Percentiles rank a stretch among this genome's conserved stretches.
These are phyloP conservation scores for Phalacrocorax brasilianus DNA, from an alignment of 2,113 vertebrate genomes.

Conservation along the genomic window DNA sequence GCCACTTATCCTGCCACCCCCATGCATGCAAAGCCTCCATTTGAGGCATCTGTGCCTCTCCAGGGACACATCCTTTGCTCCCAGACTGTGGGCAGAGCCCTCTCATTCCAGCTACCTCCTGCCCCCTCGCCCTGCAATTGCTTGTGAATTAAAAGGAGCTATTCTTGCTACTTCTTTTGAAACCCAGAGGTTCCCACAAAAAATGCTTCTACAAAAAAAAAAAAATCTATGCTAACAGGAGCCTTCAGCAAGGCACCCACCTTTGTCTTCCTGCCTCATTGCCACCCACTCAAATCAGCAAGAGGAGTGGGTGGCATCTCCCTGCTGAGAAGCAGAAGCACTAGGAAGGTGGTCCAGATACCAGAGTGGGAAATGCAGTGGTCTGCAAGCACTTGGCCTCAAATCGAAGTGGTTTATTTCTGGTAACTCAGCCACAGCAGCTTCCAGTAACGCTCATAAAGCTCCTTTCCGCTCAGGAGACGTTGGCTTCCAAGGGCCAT, in stretches of 20 bases:
- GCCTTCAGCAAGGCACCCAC: background rate
- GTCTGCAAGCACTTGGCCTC: conserved; percentile 15
- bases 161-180: conserved; percentile 1
- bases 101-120: conserved; percentile 36
- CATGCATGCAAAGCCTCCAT: background rate
- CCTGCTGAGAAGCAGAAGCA: background rate
- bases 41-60: conserved; percentile 18
- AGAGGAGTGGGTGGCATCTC: background rate
- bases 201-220: background rate
- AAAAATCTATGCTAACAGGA: background rate
- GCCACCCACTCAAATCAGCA: conserved; percentile 5
- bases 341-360: conserved; percentile 24
- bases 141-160: background rate
- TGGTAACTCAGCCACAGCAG: conserved; percentile 53
- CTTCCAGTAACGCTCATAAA: conserved; percentile 61
- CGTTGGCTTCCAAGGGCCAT: conserved; percentile 5
- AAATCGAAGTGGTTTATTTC: conserved; percentile 46
- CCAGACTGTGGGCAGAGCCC: background rate
- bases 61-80: conserved; percentile 4
- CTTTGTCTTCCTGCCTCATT: conserved; percentile 23
- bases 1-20: background rate
- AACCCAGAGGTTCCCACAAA: conserved; percentile 8
- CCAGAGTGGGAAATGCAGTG: conserved; percentile 22
- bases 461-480: background rate
- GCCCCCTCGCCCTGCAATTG: conserved; percentile 10